A percentile compares a stretch with the other conserved stretches of the same genome.
phyloP scores from a whole-genome alignment of 2,888 invertebrate genomes.

The Sphaeridia pumilis region DNA sequence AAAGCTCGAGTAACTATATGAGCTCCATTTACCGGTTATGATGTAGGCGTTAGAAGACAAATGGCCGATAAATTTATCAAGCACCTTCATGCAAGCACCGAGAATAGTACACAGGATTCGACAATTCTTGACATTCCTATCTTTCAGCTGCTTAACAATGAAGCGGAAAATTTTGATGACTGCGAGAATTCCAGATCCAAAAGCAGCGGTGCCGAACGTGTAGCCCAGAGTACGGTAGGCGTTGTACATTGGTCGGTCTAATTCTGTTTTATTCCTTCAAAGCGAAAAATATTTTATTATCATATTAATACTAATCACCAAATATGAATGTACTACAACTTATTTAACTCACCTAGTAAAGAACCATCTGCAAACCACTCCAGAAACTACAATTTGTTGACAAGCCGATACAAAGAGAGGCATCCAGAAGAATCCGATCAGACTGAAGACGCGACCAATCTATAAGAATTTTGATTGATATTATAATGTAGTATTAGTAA shows the following conservation, averaged over 20 bases:
- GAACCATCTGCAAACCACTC: neutral
- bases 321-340: neutral
- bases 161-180: conserved; percentile 44
- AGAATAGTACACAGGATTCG: conserved; percentile 44
- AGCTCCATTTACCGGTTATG: conserved; percentile 47
- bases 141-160: conserved; percentile 38
- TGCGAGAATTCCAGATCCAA: conserved; percentile 62
- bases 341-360: neutral
- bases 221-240: conserved; percentile 48
- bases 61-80: conserved; percentile 54
- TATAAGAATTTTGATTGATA: no score
- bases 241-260: conserved; percentile 42
- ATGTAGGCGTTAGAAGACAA: conserved; percentile 59
- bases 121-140: conserved; percentile 42
- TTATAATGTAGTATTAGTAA: no score
- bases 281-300: neutral
- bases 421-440: neutral
- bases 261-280: conserved; percentile 44
- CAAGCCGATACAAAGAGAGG: neutral
- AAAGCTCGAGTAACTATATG: neutral
- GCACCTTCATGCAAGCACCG: conserved; percentile 51
- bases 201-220: conserved; percentile 63
- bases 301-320: neutral
- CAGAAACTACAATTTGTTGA: neutral
- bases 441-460: neutral